phyloP scores from a whole-genome alignment of 1,140 invertebrate genomes.

The Protaetia brevitarsis region DNA sequence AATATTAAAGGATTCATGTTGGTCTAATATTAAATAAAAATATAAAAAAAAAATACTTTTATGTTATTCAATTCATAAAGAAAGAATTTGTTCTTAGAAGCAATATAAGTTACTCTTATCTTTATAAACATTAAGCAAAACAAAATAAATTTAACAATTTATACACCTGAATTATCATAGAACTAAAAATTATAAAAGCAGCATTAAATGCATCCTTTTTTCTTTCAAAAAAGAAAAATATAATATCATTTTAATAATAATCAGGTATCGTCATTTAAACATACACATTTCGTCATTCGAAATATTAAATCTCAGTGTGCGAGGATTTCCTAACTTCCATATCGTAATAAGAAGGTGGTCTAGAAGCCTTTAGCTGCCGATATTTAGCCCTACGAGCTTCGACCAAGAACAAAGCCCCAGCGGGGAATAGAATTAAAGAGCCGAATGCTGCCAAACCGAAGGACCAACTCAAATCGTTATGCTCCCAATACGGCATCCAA shows the following conservation, averaged over 20 bases:
- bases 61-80: no score
- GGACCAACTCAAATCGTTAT: constrained; percentile 94
- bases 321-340: constrained; percentile 54
- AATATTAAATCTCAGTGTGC: constrained; percentile 57
- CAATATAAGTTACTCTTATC: no score
- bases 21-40: no score
- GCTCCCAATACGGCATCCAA: constrained; percentile 97
- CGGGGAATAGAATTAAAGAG: constrained; percentile 66
- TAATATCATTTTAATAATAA: constrained; percentile 32
- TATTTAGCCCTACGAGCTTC: constrained; percentile 74
- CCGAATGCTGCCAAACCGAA: constrained; percentile 83
- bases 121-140: no score
- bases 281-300: constrained; percentile 29
- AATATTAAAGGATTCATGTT: no score
- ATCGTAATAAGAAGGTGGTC: constrained; percentile 57
- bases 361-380: constrained; percentile 63
- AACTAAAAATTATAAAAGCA: no score
- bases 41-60: no score
- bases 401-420: constrained; percentile 75
- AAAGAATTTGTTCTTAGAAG: no score
- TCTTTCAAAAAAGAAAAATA: background rate
- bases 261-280: background rate
- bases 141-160: no score
- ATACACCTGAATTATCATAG: no score
- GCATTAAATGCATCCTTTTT: background rate